These are phyloP conservation scores for Sarcophaga carnaria DNA, from an alignment of 2,888 invertebrate species.

Conservation along the genomic window DNA sequence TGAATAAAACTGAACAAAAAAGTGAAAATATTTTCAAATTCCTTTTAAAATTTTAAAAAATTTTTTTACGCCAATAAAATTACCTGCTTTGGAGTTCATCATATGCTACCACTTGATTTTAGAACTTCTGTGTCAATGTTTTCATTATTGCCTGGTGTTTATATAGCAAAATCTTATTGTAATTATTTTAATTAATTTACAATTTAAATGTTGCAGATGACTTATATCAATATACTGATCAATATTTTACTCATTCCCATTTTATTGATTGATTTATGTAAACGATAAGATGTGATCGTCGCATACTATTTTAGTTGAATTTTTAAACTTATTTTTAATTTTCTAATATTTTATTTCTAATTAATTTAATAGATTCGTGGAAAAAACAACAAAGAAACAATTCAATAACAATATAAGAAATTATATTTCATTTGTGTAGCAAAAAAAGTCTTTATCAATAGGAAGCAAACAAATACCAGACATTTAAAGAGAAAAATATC, in stretches of 20 bases:
- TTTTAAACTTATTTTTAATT: not conserved
- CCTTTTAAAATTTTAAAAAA: not conserved
- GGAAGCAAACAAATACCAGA: too few relatives aligned
- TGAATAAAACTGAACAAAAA: slow-evolving; percentile 50
- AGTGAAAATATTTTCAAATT: not conserved
- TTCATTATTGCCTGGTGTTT: not conserved
- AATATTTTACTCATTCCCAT: too few relatives aligned
- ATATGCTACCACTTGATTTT: not conserved
- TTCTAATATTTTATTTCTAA: not conserved
- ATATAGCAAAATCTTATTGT: not conserved
- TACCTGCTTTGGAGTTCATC: not conserved
- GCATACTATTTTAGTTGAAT: not conserved
- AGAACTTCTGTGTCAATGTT: not conserved
- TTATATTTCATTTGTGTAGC: too few relatives aligned
- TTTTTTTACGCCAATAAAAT: not conserved
- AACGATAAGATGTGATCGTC: not conserved
- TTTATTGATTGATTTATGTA: not conserved
- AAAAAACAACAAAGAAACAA: not conserved
- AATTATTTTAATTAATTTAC: not conserved
- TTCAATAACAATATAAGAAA: too few relatives aligned
- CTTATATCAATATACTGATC: not conserved
- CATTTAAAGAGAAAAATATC: too few relatives aligned
- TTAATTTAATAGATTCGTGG: not conserved
- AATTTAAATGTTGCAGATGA: not conserved
- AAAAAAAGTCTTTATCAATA: too few relatives aligned